Evolutionary conservation across 1,140 invertebrate species (phyloP).

Genomic region (Anadara kagoshimensis): DNA sequence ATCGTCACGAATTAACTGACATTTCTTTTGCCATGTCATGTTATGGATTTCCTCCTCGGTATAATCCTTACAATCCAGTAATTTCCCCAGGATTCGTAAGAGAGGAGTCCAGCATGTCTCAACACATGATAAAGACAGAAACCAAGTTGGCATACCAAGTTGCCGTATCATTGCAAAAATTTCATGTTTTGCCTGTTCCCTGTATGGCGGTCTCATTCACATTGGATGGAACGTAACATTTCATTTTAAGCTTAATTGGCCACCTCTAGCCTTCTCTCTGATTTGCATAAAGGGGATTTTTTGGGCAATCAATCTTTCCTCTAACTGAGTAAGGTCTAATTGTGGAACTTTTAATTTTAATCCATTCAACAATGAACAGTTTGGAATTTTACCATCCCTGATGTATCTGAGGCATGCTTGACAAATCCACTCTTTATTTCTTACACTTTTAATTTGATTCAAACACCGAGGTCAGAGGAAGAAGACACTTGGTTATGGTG

Average conservation of each 20-base stretch:
- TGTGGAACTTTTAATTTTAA: slow-evolving; percentile 40
- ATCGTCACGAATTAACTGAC: slow-evolving; percentile 20
- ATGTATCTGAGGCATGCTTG: too few relatives aligned
- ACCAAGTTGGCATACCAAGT: slow-evolving; percentile 1
- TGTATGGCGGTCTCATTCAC: slow-evolving; percentile 27
- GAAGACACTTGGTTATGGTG: too few relatives aligned
- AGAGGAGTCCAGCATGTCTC: background rate
- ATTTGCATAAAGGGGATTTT: slow-evolving; percentile 51
- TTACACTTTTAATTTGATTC: too few relatives aligned
- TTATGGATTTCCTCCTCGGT: background rate
- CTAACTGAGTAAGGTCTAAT: slow-evolving; percentile 33
- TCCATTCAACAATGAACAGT: slow-evolving; percentile 30
- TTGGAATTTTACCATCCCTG: background rate
- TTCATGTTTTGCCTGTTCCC: background rate
- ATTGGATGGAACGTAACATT: slow-evolving; percentile 44
- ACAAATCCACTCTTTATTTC: too few relatives aligned
- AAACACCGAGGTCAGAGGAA: too few relatives aligned
- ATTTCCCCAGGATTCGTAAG: too few relatives aligned
- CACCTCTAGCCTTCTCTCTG: slow-evolving; percentile 29
- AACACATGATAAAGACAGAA: background rate
- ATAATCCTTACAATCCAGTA: background rate
- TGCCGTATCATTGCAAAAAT: slow-evolving; percentile 6
- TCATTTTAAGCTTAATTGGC: slow-evolving; percentile 32
- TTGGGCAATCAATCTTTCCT: slow-evolving; percentile 38
- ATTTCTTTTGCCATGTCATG: slow-evolving; percentile 20